Base-by-base conservation (phyloP, 2,797 vertebrate genomes). In the Sebastes trivittatus region DNA sequence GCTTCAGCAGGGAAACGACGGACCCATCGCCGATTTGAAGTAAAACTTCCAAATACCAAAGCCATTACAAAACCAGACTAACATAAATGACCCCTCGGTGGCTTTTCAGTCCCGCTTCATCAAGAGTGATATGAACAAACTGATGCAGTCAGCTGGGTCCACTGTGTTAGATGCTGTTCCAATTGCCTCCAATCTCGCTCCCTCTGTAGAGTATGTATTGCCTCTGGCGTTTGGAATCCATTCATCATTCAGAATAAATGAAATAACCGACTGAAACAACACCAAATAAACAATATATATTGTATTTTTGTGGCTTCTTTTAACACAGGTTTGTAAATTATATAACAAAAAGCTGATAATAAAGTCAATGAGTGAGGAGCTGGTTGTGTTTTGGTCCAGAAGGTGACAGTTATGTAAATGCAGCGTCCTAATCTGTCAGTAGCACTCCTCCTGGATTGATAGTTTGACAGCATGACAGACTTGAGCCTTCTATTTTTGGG, bases 391-490 rank as follows among this genome's bases (percentile, higher is more conserved):
- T 76, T 71, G 65, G 84, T 80, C 77, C 80, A 77, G 81, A 78
- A 84, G 73, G 81, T 92, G 89, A 89, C 90, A 86, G 81, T 85
- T 92, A 89, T 91, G 89, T 71, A 92, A 91, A 91, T 88, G 80
- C 61, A 23, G 79, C 54, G 5, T 90, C 88, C 85, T 91, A 89
- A 91, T 93, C 85, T 88, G 92, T 91, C 91, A 92, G 80, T 69
- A 72, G 69, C 73, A 72, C 82, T 89, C 72, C 71, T 74, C 56
- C 52, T 74, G 68, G 89, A 90, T 83, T 89, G 90, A 92, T 87
- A 73, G 86, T 92, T 81, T 92, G 90, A 92, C 91, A 89, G 72
- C 66, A 76, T 90, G 90, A 92, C 90, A 91, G 89, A 85, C 77
- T 84, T 72, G 68, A 87, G 84, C 85, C 75, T 74, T 87, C 88